phyloP scores from a whole-genome alignment of 2,113 vertebrate species.

The Ciconia stormi region DNA sequence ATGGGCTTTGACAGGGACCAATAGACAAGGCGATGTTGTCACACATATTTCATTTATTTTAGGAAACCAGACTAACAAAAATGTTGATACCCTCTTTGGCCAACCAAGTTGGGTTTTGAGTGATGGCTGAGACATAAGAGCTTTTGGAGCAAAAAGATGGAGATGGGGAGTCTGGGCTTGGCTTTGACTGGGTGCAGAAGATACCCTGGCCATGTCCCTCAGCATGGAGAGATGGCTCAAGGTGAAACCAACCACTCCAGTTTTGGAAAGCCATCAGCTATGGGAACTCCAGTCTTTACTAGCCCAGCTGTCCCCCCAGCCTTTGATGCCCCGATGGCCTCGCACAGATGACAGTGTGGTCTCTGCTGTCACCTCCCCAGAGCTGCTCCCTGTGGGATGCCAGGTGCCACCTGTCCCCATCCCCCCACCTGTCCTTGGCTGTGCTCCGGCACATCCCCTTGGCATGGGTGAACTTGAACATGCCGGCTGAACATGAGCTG shows the following conservation, averaged over 20 bases:
- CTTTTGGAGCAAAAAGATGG: background rate
- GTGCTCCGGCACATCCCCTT: background rate
- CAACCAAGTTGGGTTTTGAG: background rate
- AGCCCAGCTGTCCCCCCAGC: background rate
- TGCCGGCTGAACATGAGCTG: no score
- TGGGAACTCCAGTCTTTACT: background rate
- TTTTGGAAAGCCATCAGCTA: background rate
- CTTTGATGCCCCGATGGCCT: background rate
- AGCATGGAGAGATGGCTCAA: background rate
- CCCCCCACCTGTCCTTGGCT: background rate
- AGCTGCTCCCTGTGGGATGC: background rate
- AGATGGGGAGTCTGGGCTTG: background rate
- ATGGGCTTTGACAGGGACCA: background rate
- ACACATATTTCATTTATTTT: background rate
- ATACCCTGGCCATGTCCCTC: background rate
- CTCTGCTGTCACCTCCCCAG: background rate
- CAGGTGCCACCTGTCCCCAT: background rate
- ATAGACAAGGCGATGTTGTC: background rate
- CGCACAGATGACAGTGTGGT: fast-evolving
- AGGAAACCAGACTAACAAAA: background rate
- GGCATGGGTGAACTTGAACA: no score
- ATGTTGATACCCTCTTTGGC: background rate
- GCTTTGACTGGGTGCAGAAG: background rate
- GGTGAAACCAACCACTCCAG: background rate
- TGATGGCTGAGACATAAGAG: background rate